phyloP scores from a whole-genome alignment of 2,797 vertebrate genomes.

The Podarcis lilfordi region DNA sequence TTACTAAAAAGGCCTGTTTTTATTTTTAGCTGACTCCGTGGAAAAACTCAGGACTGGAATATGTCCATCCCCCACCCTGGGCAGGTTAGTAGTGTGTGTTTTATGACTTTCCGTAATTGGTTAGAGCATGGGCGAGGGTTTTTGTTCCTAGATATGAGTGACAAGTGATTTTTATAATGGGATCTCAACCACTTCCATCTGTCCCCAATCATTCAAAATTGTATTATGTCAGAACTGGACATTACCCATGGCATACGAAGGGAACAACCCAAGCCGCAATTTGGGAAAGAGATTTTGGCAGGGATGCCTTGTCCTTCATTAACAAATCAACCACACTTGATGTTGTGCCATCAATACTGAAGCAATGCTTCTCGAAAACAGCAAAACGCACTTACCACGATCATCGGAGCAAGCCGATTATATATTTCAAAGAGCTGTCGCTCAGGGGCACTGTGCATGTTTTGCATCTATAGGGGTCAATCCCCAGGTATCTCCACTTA shows the following conservation, averaged over 20 bases:
- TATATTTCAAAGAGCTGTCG: not conserved
- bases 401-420: not conserved
- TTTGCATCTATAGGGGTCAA: not conserved
- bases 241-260: not conserved
- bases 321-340: not conserved
- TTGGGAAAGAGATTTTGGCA: constrained; percentile 1
- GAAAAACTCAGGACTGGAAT: not conserved
- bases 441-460: not conserved
- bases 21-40: not conserved
- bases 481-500: not conserved
- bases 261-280: not conserved
- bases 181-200: constrained; percentile 5
- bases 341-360: not conserved
- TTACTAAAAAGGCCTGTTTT: constrained; percentile 1
- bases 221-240: not conserved
- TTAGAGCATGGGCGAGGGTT: not conserved
- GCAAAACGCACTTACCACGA: not conserved
- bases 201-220: not conserved
- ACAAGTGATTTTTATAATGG: constrained; percentile 26
- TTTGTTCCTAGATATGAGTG: constrained; percentile 12
- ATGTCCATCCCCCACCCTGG: not conserved
- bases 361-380: not conserved
- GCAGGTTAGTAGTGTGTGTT: not conserved
- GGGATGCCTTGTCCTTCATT: not conserved
- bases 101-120: constrained; percentile 15